These are phyloP conservation scores for Drosophila demipolita DNA, from an alignment of 2,888 invertebrate species.

Conservation along the genomic window DNA sequence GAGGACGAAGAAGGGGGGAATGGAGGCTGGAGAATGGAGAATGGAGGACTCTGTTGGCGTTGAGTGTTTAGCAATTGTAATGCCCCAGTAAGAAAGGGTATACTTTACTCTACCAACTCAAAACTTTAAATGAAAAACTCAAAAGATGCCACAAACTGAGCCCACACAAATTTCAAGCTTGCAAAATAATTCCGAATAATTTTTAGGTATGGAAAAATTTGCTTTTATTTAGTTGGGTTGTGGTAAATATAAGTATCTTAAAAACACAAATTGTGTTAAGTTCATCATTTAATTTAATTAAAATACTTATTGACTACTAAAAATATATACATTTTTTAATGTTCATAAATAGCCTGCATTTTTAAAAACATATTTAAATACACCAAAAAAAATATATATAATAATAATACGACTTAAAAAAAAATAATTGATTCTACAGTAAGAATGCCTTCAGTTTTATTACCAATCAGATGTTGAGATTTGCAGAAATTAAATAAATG, in stretches of 20 bases:
- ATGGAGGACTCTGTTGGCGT: constrained; percentile 30
- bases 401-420: too few species aligned
- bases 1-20: not conserved
- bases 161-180: not conserved
- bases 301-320: too few species aligned
- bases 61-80: constrained; percentile 59
- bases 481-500: not conserved
- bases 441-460: too few species aligned
- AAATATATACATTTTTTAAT: not conserved
- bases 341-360: too few species aligned
- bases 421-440: too few species aligned
- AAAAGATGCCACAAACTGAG: not conserved
- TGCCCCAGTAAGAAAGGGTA: constrained; percentile 36
- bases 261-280: not conserved
- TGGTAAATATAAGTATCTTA: not conserved
- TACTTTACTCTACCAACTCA: constrained; percentile 17
- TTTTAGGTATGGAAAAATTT: not conserved
- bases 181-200: not conserved
- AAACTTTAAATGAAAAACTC: constrained; percentile 7
- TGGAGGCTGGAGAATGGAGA: not conserved
- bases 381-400: too few species aligned
- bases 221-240: not conserved
- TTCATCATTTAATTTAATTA: not conserved
- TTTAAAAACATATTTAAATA: too few species aligned
- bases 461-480: too few species aligned